Evolutionary conservation across 2,797 vertebrate genomes (phyloP).

Genomic region (Notoglanidium macrostoma): DNA sequence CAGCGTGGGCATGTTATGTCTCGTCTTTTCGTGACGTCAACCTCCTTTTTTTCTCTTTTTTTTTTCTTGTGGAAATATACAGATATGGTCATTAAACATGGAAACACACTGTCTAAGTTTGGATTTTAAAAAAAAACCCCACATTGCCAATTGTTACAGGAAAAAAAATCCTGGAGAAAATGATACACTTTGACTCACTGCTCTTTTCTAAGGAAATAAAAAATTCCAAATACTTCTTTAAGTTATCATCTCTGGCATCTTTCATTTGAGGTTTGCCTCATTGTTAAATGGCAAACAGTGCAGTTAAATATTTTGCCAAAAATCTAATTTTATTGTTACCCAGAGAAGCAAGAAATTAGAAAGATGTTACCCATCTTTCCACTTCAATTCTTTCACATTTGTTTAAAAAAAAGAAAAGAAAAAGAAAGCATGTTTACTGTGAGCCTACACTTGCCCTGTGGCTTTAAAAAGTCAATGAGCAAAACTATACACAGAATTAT

Average conservation of each 20-base stretch:
- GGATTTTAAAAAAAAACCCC: background rate
- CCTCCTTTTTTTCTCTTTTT: background rate
- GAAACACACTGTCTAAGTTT: background rate
- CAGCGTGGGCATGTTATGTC: background rate
- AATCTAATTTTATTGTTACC: background rate
- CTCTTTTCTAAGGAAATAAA: background rate
- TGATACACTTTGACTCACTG: background rate
- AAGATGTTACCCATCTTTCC: too few species aligned
- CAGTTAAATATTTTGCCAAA: background rate
- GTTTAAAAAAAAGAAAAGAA: background rate
- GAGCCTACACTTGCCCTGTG: background rate
- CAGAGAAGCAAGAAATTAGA: too few species aligned
- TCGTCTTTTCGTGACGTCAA: background rate
- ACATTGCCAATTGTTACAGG: background rate
- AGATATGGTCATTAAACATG: background rate
- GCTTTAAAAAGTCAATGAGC: background rate
- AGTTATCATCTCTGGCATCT: background rate
- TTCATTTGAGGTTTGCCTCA: background rate
- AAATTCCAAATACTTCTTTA: background rate
- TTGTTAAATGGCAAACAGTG: too few species aligned
- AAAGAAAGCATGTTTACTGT: background rate
- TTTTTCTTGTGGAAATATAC: too few species aligned
- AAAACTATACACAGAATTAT: background rate
- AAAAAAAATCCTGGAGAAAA: background rate
- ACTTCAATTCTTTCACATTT: background rate